Conservation (phyloP, 2,888 invertebrate genomes). For the Antheraea assamensis region DNA sequence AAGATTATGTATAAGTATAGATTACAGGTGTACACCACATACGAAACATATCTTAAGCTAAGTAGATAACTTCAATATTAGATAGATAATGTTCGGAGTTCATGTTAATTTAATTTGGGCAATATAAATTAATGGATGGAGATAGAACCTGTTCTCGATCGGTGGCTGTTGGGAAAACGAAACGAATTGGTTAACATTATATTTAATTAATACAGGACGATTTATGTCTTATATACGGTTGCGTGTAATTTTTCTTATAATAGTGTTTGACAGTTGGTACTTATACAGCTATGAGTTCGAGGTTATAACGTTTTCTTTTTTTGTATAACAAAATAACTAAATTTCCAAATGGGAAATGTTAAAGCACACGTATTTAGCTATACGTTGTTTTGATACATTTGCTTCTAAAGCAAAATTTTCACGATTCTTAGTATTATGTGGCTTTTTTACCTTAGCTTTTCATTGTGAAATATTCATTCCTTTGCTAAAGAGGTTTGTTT, state of each 20-base stretch:
- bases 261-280: background rate
- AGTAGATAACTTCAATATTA: constrained; percentile 51
- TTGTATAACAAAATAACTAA: background rate
- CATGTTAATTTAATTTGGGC: constrained; percentile 72
- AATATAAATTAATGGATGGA: constrained; percentile 69
- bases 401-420: background rate
- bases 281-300: background rate
- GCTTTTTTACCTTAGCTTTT: too few relatives aligned
- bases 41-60: constrained; percentile 41
- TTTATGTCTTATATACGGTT: constrained; percentile 62
- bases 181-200: constrained; percentile 67
- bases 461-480: background rate
- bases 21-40: constrained; percentile 25
- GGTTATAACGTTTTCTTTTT: background rate
- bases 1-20: constrained; percentile 1
- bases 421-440: background rate
- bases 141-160: constrained; percentile 62
- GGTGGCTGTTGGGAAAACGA: constrained; percentile 56
- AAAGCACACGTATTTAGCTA: background rate
- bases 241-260: constrained; percentile 59
- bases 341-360: background rate
- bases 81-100: constrained; percentile 58
- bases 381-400: background rate
- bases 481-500: background rate
- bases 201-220: constrained; percentile 73